Conservation (phyloP, 2,113 vertebrate genomes). For the Capra hircus region DNA sequence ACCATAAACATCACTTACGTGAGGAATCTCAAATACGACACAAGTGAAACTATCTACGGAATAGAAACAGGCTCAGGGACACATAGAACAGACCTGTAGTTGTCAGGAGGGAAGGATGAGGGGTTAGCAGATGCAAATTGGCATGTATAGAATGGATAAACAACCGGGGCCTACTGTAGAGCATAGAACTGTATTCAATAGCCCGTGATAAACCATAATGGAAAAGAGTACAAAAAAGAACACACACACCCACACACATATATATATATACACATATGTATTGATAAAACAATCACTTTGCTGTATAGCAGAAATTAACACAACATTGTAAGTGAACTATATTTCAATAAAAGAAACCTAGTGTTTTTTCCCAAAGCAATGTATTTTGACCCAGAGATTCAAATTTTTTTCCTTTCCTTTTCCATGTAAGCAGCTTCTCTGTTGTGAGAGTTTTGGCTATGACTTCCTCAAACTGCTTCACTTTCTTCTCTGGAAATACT, state of each 20-base stretch:
- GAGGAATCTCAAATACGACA: background rate
- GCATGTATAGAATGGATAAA: background rate
- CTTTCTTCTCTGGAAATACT: background rate
- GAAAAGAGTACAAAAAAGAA: background rate
- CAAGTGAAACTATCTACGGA: background rate
- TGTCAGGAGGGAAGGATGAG: background rate
- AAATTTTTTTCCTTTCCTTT: background rate
- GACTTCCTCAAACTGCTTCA: background rate
- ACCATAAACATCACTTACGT: background rate
- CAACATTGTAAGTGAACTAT: background rate
- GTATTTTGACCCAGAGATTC: background rate
- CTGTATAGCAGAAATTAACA: background rate
- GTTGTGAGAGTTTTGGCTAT: background rate
- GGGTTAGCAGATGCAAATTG: background rate
- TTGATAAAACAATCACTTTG: background rate
- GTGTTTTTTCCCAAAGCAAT: background rate
- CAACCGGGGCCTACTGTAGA: background rate
- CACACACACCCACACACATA: no score
- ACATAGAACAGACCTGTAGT: background rate
- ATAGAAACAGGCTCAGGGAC: background rate
- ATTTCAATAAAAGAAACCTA: background rate
- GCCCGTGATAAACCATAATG: background rate
- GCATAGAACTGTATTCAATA: background rate
- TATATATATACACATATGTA: fast-evolving
- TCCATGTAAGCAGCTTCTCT: background rate